Conservation (phyloP, 2,113 vertebrate genomes). For the Laticauda laticaudata region DNA sequence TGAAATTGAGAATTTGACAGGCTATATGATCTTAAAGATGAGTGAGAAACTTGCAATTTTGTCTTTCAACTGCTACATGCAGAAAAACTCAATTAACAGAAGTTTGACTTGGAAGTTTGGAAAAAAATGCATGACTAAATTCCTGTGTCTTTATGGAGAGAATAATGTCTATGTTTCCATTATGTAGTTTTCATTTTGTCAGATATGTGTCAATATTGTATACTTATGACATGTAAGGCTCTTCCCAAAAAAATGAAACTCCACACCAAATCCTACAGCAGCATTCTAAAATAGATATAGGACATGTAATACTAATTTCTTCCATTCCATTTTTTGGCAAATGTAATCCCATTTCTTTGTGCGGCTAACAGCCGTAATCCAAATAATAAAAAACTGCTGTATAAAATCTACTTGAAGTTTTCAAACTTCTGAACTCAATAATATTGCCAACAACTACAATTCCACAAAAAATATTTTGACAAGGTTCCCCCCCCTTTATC, state of each 20-base stretch:
- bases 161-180: constrained; percentile 2
- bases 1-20: neutral
- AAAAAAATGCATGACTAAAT: neutral
- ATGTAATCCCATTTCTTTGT: neutral
- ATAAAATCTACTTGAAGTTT: neutral
- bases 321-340: neutral
- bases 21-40: neutral
- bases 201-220: constrained; percentile 19
- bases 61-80: neutral
- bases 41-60: neutral
- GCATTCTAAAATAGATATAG: neutral
- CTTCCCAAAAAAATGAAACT: neutral
- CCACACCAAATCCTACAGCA: neutral
- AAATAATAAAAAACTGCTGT: neutral
- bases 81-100: neutral
- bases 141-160: constrained; percentile 27
- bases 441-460: neutral
- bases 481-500: neutral
- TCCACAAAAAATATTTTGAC: neutral
- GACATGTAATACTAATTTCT: neutral
- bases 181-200: constrained; percentile 20
- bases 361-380: neutral
- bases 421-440: neutral
- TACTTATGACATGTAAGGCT: neutral
- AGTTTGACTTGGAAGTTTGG: neutral